Base-by-base conservation (phyloP, 2,888 invertebrate genomes). In the Tinea trinotella region DNA sequence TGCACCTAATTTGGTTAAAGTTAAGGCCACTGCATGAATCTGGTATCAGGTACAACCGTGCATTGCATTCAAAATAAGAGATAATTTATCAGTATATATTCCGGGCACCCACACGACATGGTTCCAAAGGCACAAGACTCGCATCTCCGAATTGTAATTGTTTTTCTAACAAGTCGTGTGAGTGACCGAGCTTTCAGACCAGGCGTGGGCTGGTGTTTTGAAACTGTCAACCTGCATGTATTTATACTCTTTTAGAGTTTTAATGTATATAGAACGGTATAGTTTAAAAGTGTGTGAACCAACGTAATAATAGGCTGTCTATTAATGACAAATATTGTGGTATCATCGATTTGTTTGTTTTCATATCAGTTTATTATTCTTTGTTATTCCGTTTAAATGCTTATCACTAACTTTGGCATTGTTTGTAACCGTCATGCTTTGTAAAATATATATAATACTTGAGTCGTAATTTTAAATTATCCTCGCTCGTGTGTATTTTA, bases 91-190 rank as follows among this genome's bases (percentile, higher is more conserved):
- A 20, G 17, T 52, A 18, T 44, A 34, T 56, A 56, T 56, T 53
- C 56, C 22, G 56, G 24, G 12, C 56, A 24, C 56, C 56, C 53
- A 54, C 56, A 24, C 56, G 15, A 55, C 55, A 46, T 10, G 13
- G 40, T 40, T 40, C 44, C 53, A 52, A 20, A 52, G 53, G 30
- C 30, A 56, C 53, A 22, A 15, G 36, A 13, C 24, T 24, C 19
- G 56, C 35, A 48, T 53, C 52, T 55, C 53, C 55, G 48, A 55
- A 50, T 53, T 55, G 19, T 53, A 53, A 53, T 55, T 55, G 52
- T 55, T 55, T 53, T 48, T 46, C 46, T 55, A 55, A 54, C 53
- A 15, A 17, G 30, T 30, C 18, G 30, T 24, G 55, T 52, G 30
- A 40, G 30, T 48, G 53, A 46, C 48, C 48, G 17, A 24, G 50